Conservation (phyloP, 2,113 vertebrate species). For the Calidris pugnax region DNA sequence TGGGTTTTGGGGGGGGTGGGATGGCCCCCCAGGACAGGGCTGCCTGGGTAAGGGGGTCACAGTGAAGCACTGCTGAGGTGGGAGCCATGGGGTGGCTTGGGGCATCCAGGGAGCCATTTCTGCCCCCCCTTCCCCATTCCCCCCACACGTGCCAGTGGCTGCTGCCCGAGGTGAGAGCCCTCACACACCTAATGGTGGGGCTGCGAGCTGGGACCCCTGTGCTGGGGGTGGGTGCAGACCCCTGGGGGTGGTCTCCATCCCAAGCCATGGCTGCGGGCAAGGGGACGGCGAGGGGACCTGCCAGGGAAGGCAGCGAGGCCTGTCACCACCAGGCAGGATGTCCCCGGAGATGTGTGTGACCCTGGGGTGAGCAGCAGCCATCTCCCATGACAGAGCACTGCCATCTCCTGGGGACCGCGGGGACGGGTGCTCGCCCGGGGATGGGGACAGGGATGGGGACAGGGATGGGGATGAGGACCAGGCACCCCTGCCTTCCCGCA, state of each 20-base stretch:
- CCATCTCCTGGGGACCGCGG: constrained; percentile 51
- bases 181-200: fast-evolving
- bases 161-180: background rate
- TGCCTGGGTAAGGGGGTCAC: background rate
- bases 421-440: background rate
- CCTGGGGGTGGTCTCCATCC: background rate
- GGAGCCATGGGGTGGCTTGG: background rate
- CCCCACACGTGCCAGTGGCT: fast-evolving
- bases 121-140: background rate
- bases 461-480: background rate
- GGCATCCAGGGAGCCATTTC: background rate
- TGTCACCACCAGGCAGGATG: background rate
- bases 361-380: background rate
- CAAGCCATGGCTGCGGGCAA: fast-evolving
- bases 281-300: background rate
- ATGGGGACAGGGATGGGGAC: background rate
- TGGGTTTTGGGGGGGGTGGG: background rate
- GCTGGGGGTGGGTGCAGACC: fast-evolving
- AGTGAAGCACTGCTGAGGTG: fast-evolving
- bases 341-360: background rate
- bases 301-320: background rate
- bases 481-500: background rate
- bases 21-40: fast-evolving
- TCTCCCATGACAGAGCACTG: constrained; percentile 48
- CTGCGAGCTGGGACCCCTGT: fast-evolving